Conservation (phyloP, 2,888 invertebrate genomes). For the Venustoraphidia nigricollis region DNA sequence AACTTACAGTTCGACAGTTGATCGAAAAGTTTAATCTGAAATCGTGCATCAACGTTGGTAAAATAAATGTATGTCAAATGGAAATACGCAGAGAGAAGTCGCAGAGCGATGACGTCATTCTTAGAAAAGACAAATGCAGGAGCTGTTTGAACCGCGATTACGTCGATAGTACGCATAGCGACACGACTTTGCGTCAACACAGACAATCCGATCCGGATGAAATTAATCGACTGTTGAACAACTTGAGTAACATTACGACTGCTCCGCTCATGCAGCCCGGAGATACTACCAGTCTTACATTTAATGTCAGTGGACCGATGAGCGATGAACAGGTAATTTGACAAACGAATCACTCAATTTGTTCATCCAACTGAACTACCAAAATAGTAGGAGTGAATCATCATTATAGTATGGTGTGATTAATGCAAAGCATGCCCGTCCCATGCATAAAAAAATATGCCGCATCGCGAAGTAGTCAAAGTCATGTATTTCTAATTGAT, state of each 20-base stretch:
- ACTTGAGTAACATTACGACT: conserved; percentile 25
- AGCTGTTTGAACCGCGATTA: conserved; percentile 1
- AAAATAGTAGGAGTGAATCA: too few relatives aligned
- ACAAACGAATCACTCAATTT: too few relatives aligned
- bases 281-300: conserved; percentile 23
- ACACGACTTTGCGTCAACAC: too few relatives aligned
- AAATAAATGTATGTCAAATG: conserved; percentile 10
- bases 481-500: too few relatives aligned
- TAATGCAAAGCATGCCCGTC: too few relatives aligned
- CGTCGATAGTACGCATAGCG: conserved; percentile 12
- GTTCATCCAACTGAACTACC: too few relatives aligned
- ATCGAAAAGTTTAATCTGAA: conserved; percentile 22
- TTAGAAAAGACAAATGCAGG: conserved; percentile 10
- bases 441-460: too few relatives aligned
- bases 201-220: conserved; percentile 18
- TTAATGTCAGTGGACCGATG: conserved; percentile 13
- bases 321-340: conserved; percentile 21
- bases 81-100: conserved; percentile 7
- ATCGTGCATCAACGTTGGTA: conserved; percentile 11
- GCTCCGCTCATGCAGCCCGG: conserved; percentile 26
- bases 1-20: conserved; percentile 18
- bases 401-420: too few relatives aligned
- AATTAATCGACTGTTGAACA: conserved; percentile 22
- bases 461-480: too few relatives aligned
- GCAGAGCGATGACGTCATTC: neutral